These are phyloP conservation scores for Lytechinus variegatus DNA, from an alignment of 35 echinoderm and acorn worm species.

Conservation along the genomic window DNA sequence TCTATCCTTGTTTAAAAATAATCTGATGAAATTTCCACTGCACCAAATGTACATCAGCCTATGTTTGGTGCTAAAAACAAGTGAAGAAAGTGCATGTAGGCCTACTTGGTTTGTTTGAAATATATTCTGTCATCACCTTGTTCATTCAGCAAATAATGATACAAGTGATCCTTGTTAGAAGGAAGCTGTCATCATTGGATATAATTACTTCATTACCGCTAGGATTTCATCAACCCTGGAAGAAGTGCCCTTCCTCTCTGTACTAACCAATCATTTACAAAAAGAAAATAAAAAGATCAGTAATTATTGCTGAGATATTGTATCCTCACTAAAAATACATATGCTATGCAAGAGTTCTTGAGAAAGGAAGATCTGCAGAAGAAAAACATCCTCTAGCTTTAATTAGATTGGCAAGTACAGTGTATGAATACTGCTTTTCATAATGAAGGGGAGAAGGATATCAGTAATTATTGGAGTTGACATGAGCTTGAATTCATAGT, in stretches of 20 bases:
- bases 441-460: not conserved
- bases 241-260: not conserved
- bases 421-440: not conserved
- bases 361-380: not conserved
- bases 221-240: slow-evolving; percentile 26
- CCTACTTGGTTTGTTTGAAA: not conserved
- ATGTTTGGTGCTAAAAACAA: not conserved
- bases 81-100: not conserved
- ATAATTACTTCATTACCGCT: slow-evolving; percentile 49
- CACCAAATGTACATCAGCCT: no score
- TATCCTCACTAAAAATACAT: not conserved
- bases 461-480: slow-evolving; percentile 30
- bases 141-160: not conserved
- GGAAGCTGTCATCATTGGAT: slow-evolving; percentile 38
- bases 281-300: not conserved
- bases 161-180: slow-evolving; percentile 2
- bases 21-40: no score
- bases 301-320: not conserved
- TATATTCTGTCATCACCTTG: not conserved
- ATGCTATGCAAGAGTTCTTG: not conserved
- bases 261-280: not conserved
- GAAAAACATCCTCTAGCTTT: slow-evolving; percentile 27
- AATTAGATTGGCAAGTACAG: not conserved
- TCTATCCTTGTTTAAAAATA: no score
- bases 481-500: slow-evolving; percentile 4